Evolutionary conservation across 2,113 vertebrate species (phyloP).

Genomic region (Chlorocebus sabaeus): DNA sequence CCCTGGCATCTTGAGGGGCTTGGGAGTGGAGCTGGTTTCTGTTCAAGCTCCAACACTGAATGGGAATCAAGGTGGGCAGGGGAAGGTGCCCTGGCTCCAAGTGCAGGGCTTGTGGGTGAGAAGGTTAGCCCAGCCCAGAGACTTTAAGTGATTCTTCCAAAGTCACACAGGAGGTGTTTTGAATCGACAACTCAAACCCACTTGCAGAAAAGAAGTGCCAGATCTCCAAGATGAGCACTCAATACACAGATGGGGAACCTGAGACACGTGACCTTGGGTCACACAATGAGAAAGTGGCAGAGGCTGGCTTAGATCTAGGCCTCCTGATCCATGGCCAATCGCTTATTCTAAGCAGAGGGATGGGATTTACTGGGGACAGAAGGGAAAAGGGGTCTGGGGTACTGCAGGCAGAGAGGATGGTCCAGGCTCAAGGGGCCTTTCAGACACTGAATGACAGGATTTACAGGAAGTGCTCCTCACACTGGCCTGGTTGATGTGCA

Average conservation of each 20-base stretch:
- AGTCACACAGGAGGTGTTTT: background rate
- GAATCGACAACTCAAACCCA: background rate
- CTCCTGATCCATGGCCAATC: background rate
- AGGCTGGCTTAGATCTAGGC: background rate
- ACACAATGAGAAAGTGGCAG: background rate
- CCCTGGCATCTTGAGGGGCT: background rate
- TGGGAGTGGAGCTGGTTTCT: background rate
- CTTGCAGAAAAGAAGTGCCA: background rate
- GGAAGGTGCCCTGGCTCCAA: background rate
- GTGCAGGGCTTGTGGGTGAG: background rate
- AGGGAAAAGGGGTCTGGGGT: no score
- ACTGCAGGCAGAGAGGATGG: background rate
- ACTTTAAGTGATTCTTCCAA: background rate
- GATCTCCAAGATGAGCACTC: background rate
- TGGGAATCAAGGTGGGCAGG: background rate
- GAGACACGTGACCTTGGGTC: background rate
- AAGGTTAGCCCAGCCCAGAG: background rate
- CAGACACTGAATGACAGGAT: accelerated
- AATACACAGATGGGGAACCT: background rate
- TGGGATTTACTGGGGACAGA: background rate
- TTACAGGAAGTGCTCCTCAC: background rate
- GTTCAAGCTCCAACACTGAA: background rate
- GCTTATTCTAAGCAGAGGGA: background rate
- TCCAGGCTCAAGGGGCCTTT: background rate
- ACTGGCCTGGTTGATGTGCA: accelerated